Evolutionary conservation across 2,797 vertebrate genomes (phyloP), one percentile per base, ranked within the genome.

Genomic region (Microcaecilia unicolor): DNA sequence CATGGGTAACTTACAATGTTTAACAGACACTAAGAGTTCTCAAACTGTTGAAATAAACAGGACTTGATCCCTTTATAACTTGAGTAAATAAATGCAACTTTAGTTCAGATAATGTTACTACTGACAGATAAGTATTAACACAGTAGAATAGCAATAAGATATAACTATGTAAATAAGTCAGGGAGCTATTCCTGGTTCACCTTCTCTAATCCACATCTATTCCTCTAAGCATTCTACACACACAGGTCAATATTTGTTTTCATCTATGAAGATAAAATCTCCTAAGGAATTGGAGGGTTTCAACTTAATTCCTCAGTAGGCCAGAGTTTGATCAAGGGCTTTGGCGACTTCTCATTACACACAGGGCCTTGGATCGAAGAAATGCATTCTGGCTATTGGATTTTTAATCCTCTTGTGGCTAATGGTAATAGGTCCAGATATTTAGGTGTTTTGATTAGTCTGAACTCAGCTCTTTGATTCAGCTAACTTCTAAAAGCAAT

Each of bases 371-470:
- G 75, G 90, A 95, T 98, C 89, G 93, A 98, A 98, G 86, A 80
- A 84, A 81, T 80, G 82, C 86, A 79, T 89, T 87, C 84, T 90
- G 84, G 82, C 78, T 91, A 92, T 89, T 91, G 90, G 91, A 95
- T 96, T 95, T 97, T 94, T 97, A 97, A 98, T 97, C 95, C 91
- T 91, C 87, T 65, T 63, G 87, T 82, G 87, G 87, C 76, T 75
- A 82, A 78, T 92, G 89, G 89, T 90, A 77, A 85, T 83, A 89
- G 84, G 89, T 87, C 68, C 81, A 93, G 89, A 93, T 91, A 93
- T 90, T 96, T 94, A 92, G 90, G 87, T 82, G 84, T 92, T 96
- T 97, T 98, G 93, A 97, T 95, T 96, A 87, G 85, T 86, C 83
- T 72, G 85, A 82, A 79, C 79, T 78, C 81, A 80, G 76, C 74